Conservation (phyloP, 2,113 vertebrate genomes). For the Pteropus alecto region DNA sequence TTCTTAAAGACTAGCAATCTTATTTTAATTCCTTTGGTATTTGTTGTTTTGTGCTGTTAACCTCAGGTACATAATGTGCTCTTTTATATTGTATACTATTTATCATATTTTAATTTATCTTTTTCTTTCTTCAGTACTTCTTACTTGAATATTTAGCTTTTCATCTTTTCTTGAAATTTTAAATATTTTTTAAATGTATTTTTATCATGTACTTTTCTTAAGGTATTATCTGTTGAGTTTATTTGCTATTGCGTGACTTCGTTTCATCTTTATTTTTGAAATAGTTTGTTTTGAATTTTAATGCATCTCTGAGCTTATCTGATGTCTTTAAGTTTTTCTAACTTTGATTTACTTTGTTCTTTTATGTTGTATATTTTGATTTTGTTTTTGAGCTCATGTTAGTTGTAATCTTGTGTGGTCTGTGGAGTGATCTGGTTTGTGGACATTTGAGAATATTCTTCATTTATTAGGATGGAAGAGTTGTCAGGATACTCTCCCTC, state of each 20-base stretch:
- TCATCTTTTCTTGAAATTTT: background rate
- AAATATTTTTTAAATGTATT: background rate
- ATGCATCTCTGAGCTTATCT: background rate
- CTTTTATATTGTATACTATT: background rate
- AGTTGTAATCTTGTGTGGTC: background rate
- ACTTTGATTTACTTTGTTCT: background rate
- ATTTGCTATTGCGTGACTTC: background rate
- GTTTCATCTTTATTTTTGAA: background rate
- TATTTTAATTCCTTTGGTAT: background rate
- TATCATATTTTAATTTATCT: background rate
- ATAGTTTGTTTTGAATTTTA: background rate
- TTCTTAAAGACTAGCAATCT: background rate
- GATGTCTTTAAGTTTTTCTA: background rate
- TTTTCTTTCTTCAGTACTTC: background rate
- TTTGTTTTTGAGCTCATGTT: background rate
- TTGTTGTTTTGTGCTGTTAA: background rate
- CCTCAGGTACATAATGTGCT: background rate
- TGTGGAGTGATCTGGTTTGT: background rate
- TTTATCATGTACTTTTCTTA: background rate
- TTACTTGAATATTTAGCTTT: background rate
- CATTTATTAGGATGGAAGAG: background rate
- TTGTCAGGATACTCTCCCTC: background rate
- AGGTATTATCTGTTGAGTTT: background rate
- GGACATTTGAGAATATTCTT: background rate
- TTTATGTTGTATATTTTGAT: background rate